Conservation (phyloP, 2,888 invertebrate species). For the Leptinotarsa tumamoca region DNA sequence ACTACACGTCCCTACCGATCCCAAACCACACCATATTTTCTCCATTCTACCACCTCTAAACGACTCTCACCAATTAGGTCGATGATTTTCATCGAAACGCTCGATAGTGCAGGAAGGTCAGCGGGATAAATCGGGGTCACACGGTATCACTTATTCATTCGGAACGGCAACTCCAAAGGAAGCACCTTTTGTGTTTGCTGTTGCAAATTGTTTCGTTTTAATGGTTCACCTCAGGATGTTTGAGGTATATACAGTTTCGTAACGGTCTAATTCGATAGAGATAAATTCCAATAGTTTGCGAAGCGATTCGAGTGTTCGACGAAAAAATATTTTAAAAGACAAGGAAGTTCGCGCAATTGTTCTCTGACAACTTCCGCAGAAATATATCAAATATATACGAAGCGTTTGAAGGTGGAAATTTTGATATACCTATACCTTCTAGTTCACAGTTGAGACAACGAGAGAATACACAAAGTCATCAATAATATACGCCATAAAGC, state of each 20-base stretch:
- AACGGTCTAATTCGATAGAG: conserved; percentile 16
- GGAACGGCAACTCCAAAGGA: conserved; percentile 25
- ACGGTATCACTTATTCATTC: conserved; percentile 38
- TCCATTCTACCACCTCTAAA: neutral
- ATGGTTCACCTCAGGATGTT: conserved; percentile 18
- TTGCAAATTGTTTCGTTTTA: conserved; percentile 12
- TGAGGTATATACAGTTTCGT: neutral
- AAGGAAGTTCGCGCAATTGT: too few species aligned
- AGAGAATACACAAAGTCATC: too few species aligned
- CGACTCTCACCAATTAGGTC: neutral
- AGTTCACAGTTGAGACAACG: too few species aligned
- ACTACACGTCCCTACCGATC: too few species aligned
- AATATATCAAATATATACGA: too few species aligned
- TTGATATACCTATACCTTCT: too few species aligned
- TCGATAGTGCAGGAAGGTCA: conserved; percentile 25
- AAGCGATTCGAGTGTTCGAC: neutral
- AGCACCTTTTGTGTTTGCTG: conserved; percentile 10
- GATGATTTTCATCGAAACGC: conserved; percentile 15
- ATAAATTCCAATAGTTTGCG: neutral
- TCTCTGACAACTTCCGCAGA: too few species aligned
- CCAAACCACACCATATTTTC: conserved; percentile 1
- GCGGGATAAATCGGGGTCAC: conserved; percentile 36
- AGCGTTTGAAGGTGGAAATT: too few species aligned
- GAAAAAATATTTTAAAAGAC: neutral
- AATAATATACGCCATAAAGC: too few species aligned